phyloP scores from a whole-genome alignment of 2,113 vertebrate species.

The Mungos mungo region DNA sequence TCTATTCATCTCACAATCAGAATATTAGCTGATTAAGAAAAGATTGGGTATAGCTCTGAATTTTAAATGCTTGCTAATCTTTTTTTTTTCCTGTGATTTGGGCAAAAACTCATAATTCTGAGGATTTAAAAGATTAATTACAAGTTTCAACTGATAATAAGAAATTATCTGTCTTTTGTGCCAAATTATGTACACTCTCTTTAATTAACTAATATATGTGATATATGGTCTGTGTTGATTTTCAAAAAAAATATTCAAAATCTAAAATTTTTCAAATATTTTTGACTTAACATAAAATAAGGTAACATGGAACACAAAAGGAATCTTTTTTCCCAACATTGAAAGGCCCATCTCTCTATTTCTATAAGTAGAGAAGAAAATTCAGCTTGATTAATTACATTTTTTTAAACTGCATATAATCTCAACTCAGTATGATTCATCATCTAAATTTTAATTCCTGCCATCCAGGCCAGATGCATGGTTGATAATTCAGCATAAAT shows the following conservation, averaged over 20 bases:
- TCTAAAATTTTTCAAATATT: background rate
- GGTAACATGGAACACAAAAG: background rate
- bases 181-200: background rate
- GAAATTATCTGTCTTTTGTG: background rate
- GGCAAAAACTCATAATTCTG: background rate
- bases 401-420: background rate
- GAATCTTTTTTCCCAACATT: background rate
- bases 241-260: background rate
- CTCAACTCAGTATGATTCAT: background rate
- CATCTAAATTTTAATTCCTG: background rate
- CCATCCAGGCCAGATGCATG: background rate
- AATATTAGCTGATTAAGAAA: background rate
- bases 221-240: background rate
- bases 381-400: background rate
- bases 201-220: background rate
- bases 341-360: background rate
- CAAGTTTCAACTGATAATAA: background rate
- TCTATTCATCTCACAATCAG: background rate
- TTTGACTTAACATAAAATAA: background rate
- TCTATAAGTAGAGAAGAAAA: background rate
- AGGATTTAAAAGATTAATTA: background rate
- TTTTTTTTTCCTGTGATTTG: background rate
- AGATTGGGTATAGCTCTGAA: background rate
- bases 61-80: background rate
- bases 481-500: constrained; percentile 5